These are phyloP conservation scores for Cacoxenus indagator DNA, from an alignment of 2,888 invertebrate species.

Conservation along the genomic window DNA sequence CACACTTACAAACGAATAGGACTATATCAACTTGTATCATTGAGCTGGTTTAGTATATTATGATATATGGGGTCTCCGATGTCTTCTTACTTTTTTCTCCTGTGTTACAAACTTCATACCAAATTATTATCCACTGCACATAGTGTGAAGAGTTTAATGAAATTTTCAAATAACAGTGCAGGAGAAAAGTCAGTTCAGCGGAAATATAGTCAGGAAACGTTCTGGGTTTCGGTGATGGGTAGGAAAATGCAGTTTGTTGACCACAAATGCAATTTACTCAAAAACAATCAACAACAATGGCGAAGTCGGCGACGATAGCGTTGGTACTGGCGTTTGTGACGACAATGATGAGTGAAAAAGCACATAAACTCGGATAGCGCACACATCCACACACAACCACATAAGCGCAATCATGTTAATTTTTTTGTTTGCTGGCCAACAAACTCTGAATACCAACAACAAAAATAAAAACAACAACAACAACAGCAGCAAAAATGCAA, in stretches of 20 bases:
- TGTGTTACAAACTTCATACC: too few species aligned
- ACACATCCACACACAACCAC: conserved; percentile 19
- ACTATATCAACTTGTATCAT: too few species aligned
- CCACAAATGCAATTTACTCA: conserved; percentile 64
- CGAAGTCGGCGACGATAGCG: conserved; percentile 18
- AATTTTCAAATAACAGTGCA: too few species aligned
- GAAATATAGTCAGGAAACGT: neutral
- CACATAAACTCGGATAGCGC: conserved; percentile 23
- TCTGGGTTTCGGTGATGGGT: neutral
- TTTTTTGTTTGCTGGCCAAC: conserved; percentile 5
- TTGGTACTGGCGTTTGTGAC: too few species aligned
- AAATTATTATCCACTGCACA: too few species aligned
- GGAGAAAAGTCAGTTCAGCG: too few species aligned
- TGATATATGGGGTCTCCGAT: too few species aligned
- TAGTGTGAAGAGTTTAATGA: too few species aligned
- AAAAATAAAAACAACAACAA: conserved; percentile 1
- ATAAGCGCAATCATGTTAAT: conserved; percentile 26
- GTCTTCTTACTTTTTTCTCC: too few species aligned
- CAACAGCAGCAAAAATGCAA: neutral
- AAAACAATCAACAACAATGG: conserved; percentile 53
- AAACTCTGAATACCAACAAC: neutral
- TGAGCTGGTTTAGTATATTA: too few species aligned
- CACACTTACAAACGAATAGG: too few species aligned
- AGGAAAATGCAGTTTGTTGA: conserved; percentile 39
- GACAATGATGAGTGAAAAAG: neutral